Conservation (phyloP, 1,140 invertebrate genomes). For the Lepidurus couesii region DNA sequence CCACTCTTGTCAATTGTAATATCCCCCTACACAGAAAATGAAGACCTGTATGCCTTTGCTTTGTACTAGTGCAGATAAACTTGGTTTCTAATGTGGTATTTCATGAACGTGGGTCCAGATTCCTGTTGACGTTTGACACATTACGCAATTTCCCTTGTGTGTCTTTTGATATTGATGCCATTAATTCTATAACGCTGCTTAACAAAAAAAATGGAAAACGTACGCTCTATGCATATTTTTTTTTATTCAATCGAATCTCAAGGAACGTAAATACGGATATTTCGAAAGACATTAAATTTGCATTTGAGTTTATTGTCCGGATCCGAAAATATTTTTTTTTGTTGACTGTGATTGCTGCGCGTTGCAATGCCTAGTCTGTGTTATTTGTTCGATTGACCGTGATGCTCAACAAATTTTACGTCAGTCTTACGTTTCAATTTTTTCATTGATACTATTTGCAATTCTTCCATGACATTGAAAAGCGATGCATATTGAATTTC, state of each 20-base stretch:
- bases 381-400: slow-evolving; percentile 1
- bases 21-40: slow-evolving; percentile 17
- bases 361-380: slow-evolving; percentile 14
- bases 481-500: slow-evolving; percentile 8
- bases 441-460: background rate
- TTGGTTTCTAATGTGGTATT: slow-evolving; percentile 22
- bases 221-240: background rate
- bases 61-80: slow-evolving; percentile 19
- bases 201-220: background rate
- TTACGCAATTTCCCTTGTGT: background rate
- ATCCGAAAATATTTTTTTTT: background rate
- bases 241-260: too few relatives aligned
- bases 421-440: background rate
- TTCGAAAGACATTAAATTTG: too few relatives aligned
- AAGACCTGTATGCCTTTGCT: slow-evolving; percentile 21
- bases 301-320: too few relatives aligned
- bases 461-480: slow-evolving; percentile 15
- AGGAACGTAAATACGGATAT: too few relatives aligned
- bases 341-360: slow-evolving; percentile 5
- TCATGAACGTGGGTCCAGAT: slow-evolving; percentile 17
- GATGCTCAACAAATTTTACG: background rate
- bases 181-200: background rate
- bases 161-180: slow-evolving; percentile 1
- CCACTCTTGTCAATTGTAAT: slow-evolving; percentile 22
- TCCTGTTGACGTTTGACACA: background rate